phyloP scores from a whole-genome alignment of 2,797 vertebrate species.

The Scleropages formosus region DNA sequence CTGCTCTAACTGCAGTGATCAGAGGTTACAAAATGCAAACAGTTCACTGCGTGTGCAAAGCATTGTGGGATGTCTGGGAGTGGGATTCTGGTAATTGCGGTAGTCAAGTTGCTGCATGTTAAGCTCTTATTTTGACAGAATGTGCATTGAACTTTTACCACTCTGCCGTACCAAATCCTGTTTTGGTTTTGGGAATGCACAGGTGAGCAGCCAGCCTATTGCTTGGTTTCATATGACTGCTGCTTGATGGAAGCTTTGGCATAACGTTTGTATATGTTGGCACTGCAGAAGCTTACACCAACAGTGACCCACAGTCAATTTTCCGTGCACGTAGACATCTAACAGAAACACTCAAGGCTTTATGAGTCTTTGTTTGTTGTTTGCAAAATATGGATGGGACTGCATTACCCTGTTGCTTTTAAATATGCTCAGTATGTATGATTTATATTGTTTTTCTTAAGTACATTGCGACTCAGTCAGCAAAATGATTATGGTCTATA shows the following conservation, averaged over 20 bases:
- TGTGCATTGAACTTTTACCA: background rate
- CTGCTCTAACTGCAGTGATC: conserved; percentile 7
- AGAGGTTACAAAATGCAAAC: conserved; percentile 15
- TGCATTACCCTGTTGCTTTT: no score
- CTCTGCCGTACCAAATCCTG: background rate
- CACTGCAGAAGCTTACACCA: background rate
- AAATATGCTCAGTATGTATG: no score
- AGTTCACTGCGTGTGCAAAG: background rate
- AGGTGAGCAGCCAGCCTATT: background rate
- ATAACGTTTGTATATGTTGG: background rate
- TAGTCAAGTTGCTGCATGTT: background rate
- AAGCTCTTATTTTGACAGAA: background rate
- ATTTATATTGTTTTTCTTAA: no score
- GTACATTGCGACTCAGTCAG: no score
- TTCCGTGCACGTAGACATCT: background rate
- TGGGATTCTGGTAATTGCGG: background rate
- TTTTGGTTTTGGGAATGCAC: background rate
- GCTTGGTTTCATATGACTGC: background rate
- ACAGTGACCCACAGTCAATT: background rate
- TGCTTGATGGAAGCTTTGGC: background rate
- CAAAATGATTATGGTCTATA: no score
- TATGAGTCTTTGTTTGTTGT: background rate
- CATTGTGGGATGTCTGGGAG: background rate
- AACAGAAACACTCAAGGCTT: background rate
- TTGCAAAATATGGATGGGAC: no score